phyloP scores from a whole-genome alignment of 2,113 vertebrate genomes.

The Tylochromis polylepis region DNA sequence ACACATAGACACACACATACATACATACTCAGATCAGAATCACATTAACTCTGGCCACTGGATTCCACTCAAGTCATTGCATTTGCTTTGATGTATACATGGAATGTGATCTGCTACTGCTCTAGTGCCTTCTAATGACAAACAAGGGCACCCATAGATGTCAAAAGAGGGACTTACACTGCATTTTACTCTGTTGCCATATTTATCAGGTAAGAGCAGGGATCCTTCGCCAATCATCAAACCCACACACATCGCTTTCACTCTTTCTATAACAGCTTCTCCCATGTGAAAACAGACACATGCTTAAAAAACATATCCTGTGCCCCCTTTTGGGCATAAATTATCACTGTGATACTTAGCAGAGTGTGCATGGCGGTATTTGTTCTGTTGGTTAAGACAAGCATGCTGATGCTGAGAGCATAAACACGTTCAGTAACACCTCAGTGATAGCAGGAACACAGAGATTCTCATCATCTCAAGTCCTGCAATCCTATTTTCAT shows the following conservation, averaged over 20 bases:
- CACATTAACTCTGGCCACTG: slow-evolving; percentile 3
- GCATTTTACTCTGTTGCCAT: neutral
- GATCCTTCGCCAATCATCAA: slow-evolving; percentile 5
- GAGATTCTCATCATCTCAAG: slow-evolving; percentile 23
- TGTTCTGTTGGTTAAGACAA: neutral
- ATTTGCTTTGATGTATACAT: slow-evolving; percentile 40
- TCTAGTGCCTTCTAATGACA: slow-evolving; percentile 24
- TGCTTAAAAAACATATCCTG: neutral
- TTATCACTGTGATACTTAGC: neutral
- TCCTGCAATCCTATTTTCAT: slow-evolving; percentile 47
- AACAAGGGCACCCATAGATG: neutral
- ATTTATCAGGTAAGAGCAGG: neutral
- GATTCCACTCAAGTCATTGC: slow-evolving; percentile 23
- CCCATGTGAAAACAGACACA: slow-evolving; percentile 2
- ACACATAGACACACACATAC: neutral
- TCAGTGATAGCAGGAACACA: slow-evolving; percentile 42
- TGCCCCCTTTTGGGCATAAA: neutral
- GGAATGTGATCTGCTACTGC: slow-evolving; percentile 6
- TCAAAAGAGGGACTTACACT: neutral
- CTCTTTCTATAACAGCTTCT: slow-evolving; percentile 10
- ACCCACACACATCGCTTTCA: slow-evolving; percentile 8
- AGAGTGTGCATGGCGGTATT: neutral
- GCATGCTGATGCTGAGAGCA: slow-evolving; percentile 3
- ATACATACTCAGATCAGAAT: slow-evolving; percentile 16
- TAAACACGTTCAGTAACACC: slow-evolving; percentile 36